Evolutionary conservation across 30 jellyfish, hydroid and myxozoan species (phyloP).

Genomic region (Aurelia aurita complex sp. Pacific): DNA sequence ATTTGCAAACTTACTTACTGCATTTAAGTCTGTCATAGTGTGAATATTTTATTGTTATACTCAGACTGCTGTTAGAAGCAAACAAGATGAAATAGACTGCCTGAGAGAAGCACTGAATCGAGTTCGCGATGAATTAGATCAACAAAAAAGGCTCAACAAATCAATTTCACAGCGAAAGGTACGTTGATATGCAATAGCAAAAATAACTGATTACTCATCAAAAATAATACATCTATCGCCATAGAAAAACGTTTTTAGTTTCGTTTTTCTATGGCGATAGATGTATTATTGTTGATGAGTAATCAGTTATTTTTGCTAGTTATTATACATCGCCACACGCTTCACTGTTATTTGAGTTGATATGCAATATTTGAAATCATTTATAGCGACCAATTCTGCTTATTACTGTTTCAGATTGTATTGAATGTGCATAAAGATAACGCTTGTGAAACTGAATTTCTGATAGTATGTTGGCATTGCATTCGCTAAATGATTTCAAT

Average conservation of each 20-base stretch:
- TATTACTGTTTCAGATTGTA: background rate
- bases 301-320: too few relatives aligned
- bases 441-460: too few relatives aligned
- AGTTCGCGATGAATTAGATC: constrained; percentile 78
- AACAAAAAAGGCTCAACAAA: constrained; percentile 71
- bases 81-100: constrained; percentile 83
- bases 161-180: constrained; percentile 83
- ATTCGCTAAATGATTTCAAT: too few relatives aligned
- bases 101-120: constrained; percentile 77
- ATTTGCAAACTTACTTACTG: too few relatives aligned
- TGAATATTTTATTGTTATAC: background rate
- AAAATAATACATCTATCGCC: background rate
- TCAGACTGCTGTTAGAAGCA: constrained; percentile 51
- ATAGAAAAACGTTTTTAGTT: background rate
- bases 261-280: background rate
- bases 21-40: background rate
- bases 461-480: too few relatives aligned
- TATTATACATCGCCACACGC: too few relatives aligned
- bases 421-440: too few relatives aligned
- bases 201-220: too few relatives aligned
- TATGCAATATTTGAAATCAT: too few relatives aligned
- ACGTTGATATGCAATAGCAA: background rate
- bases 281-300: background rate
- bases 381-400: background rate
- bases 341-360: background rate